Conservation (phyloP, 2,888 invertebrate genomes). For the Choristoneura rosaceana region DNA sequence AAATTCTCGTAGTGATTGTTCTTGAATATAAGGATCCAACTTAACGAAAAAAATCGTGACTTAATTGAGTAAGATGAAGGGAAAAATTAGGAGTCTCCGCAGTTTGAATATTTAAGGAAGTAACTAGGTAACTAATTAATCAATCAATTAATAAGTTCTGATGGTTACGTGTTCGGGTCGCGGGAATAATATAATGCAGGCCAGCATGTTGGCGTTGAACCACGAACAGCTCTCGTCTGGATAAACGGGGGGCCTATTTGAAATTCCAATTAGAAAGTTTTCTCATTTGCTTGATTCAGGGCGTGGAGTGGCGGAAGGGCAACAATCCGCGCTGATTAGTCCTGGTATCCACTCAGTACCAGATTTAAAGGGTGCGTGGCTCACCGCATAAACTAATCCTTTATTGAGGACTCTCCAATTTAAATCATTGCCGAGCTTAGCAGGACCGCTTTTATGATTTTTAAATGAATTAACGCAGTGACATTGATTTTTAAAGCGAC, state of each 20-base stretch:
- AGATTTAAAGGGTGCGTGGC: slow-evolving; percentile 76
- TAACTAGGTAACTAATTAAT: slow-evolving; percentile 20
- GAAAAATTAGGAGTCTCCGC: neutral
- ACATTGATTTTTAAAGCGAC: slow-evolving; percentile 26
- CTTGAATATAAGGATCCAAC: neutral
- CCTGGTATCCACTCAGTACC: slow-evolving; percentile 73
- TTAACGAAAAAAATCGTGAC: neutral
- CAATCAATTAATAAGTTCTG: slow-evolving; percentile 25
- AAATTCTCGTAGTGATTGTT: neutral
- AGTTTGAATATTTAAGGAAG: slow-evolving; percentile 7
- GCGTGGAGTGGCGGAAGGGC: slow-evolving; percentile 80
- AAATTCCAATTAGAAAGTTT: slow-evolving; percentile 86
- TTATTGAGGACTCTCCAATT: slow-evolving; percentile 66
- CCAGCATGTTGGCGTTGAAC: slow-evolving; percentile 68
- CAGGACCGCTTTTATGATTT: slow-evolving; percentile 31
- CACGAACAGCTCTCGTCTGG: slow-evolving; percentile 77
- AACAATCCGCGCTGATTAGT: slow-evolving; percentile 83
- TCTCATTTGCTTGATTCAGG: slow-evolving; percentile 84
- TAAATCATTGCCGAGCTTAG: slow-evolving; percentile 63
- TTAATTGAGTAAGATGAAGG: slow-evolving; percentile 3
- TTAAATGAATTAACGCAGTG: slow-evolving; percentile 28
- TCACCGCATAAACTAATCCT: slow-evolving; percentile 76
- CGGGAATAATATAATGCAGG: slow-evolving; percentile 61
- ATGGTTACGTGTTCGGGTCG: slow-evolving; percentile 12
- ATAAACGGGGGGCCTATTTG: slow-evolving; percentile 82